phyloP scores from a whole-genome alignment of 1,140 invertebrate genomes.

The Maconellicoccus hirsutus region DNA sequence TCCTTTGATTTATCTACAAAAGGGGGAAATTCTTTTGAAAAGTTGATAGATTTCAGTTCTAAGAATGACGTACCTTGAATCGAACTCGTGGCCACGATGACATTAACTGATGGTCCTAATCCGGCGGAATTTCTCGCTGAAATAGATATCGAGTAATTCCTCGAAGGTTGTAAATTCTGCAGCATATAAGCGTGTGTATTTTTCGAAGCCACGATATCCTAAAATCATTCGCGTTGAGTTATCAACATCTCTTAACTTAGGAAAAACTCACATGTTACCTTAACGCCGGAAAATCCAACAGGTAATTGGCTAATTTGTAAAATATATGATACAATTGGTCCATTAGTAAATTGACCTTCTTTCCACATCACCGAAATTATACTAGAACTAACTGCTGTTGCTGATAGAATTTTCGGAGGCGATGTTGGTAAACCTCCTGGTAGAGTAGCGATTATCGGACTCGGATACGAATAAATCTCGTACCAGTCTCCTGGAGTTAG shows the following conservation, averaged over 20 bases:
- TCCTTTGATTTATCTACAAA: slow-evolving; percentile 42
- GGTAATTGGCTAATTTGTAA: slow-evolving; percentile 48
- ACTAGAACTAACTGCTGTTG: slow-evolving; percentile 67
- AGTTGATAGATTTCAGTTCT: neutral
- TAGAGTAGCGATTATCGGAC: slow-evolving; percentile 66
- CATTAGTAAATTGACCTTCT: slow-evolving; percentile 73
- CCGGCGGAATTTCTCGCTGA: slow-evolving; percentile 69
- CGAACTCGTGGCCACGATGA: slow-evolving; percentile 50
- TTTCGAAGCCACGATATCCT: slow-evolving; percentile 60
- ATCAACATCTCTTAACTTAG: neutral
- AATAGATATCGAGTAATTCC: slow-evolving; percentile 62
- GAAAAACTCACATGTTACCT: slow-evolving; percentile 37
- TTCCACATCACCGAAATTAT: slow-evolving; percentile 77
- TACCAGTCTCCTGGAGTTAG: slow-evolving; percentile 43
- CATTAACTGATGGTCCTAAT: slow-evolving; percentile 54
- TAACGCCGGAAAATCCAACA: slow-evolving; percentile 49
- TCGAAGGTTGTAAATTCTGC: slow-evolving; percentile 57
- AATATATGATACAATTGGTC: slow-evolving; percentile 72
- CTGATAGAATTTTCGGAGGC: slow-evolving; percentile 54
- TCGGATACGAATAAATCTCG: slow-evolving; percentile 61
- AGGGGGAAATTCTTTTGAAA: slow-evolving; percentile 24
- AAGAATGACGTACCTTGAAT: neutral
- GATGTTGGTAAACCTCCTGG: slow-evolving; percentile 59
- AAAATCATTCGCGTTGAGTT: slow-evolving; percentile 19
- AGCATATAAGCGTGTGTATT: slow-evolving; percentile 62